phyloP scores from a whole-genome alignment of 2,113 vertebrate species.

The Litocranius walleri region DNA sequence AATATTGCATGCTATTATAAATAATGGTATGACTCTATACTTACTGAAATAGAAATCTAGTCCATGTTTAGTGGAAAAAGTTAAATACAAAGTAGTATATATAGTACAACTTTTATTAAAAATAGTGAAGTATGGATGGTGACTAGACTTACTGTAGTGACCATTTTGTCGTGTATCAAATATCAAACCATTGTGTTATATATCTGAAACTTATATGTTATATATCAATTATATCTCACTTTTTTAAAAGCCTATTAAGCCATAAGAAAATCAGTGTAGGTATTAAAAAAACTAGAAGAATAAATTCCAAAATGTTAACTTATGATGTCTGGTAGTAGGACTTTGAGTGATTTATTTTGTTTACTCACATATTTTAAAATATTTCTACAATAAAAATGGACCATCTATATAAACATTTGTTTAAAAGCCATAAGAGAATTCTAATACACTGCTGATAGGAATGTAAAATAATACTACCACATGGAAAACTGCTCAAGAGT shows the following conservation, averaged over 20 bases:
- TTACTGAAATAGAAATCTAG: neutral
- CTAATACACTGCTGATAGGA: neutral
- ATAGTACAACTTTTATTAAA: neutral
- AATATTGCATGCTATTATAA: neutral
- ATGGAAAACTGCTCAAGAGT: neutral
- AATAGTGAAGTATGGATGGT: neutral
- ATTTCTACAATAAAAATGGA: neutral
- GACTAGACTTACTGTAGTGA: neutral
- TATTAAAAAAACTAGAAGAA: neutral
- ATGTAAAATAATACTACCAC: neutral
- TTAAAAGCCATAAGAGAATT: neutral
- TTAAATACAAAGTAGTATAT: neutral
- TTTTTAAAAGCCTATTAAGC: neutral
- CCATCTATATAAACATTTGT: neutral
- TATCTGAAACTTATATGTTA: neutral
- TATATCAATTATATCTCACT: neutral
- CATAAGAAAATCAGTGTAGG: neutral
- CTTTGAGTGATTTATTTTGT: neutral
- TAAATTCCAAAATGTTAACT: neutral
- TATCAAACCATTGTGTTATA: neutral
- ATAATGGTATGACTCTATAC: neutral
- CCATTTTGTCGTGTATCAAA: neutral
- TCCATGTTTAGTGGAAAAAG: neutral
- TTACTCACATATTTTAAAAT: neutral
- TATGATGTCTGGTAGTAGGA: neutral